These are phyloP conservation scores for Monodelphis domestica DNA, from an alignment of 2,797 vertebrate genomes.

Conservation along the genomic window DNA sequence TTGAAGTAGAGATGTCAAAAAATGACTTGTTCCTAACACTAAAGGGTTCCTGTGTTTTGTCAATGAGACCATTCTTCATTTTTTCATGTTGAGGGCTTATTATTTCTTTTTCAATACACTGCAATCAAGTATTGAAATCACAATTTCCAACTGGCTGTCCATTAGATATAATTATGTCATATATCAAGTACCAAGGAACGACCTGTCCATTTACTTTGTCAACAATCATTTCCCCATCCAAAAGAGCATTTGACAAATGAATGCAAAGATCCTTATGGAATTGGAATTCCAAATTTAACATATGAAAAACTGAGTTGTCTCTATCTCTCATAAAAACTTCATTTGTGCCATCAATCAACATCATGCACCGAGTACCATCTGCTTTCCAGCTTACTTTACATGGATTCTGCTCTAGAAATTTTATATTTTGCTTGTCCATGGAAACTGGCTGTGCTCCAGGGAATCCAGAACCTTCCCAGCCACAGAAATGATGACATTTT, in stretches of 20 bases:
- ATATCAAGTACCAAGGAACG: too few species aligned
- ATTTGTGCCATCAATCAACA: constrained; percentile 96
- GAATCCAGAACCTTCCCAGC: constrained; percentile 98
- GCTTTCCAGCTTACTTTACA: constrained; percentile 99
- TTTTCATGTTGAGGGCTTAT: constrained; percentile 96
- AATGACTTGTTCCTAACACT: constrained; percentile 96
- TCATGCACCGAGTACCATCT: constrained; percentile 99
- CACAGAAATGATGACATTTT: constrained; percentile 95
- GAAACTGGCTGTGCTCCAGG: constrained; percentile 98
- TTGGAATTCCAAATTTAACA: constrained; percentile 96
- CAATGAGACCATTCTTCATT: constrained; percentile 96
- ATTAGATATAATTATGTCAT: too few species aligned
- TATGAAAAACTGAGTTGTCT: constrained; percentile 95
- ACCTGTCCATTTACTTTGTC: too few species aligned
- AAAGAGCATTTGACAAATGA: constrained; percentile 94
- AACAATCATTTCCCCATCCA: too few species aligned
- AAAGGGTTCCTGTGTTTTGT: constrained; percentile 97
- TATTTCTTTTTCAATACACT: constrained; percentile 98
- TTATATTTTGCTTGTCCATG: constrained; percentile 97
- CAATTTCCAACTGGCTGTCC: constrained; percentile 97
- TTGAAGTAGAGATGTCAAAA: constrained; percentile 93
- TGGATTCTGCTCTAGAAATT: constrained; percentile 93
- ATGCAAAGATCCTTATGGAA: constrained; percentile 94
- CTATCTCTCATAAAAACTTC: constrained; percentile 98
- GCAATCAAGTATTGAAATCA: constrained; percentile 93